Evolutionary conservation across 2,888 invertebrate species (phyloP).

Genomic region (Harpagoxenus sublaevis): DNA sequence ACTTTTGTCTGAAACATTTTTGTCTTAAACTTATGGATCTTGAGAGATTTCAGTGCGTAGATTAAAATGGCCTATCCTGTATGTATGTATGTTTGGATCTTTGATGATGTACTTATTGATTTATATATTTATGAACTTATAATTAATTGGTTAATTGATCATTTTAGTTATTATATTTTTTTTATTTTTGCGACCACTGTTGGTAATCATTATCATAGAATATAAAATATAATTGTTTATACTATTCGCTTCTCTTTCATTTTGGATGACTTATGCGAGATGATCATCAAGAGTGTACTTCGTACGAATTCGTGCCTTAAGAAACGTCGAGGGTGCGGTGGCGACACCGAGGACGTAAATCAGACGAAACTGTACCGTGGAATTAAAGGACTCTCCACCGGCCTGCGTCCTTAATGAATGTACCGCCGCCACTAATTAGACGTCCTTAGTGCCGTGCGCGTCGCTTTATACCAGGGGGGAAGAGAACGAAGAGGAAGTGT

Average conservation of each 20-base stretch:
- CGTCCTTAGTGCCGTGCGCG: conserved; percentile 74
- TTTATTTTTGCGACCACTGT: not conserved
- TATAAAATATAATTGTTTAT: not conserved
- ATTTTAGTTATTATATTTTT: not conserved
- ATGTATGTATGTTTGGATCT: not conserved
- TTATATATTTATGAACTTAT: not conserved
- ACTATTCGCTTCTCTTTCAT: not conserved
- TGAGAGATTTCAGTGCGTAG: no score
- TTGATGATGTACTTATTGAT: not conserved
- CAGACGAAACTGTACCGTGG: conserved; percentile 79
- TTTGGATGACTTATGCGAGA: conserved; percentile 13
- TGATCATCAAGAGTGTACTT: conserved; percentile 33
- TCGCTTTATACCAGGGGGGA: conserved; percentile 49
- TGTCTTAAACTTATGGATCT: no score
- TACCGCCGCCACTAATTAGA: conserved; percentile 82
- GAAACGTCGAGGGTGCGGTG: conserved; percentile 67
- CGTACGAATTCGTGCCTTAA: conserved; percentile 33
- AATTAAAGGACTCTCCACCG: conserved; percentile 81
- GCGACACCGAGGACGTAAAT: conserved; percentile 80
- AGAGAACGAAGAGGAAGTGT: conserved; percentile 66
- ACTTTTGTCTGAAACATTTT: no score
- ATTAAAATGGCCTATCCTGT: no score
- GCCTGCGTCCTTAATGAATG: conserved; percentile 82
- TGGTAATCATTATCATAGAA: not conserved
- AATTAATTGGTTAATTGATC: conserved; percentile 9